Conservation (phyloP, 1,140 invertebrate species). For the Zaprionus inermis region DNA sequence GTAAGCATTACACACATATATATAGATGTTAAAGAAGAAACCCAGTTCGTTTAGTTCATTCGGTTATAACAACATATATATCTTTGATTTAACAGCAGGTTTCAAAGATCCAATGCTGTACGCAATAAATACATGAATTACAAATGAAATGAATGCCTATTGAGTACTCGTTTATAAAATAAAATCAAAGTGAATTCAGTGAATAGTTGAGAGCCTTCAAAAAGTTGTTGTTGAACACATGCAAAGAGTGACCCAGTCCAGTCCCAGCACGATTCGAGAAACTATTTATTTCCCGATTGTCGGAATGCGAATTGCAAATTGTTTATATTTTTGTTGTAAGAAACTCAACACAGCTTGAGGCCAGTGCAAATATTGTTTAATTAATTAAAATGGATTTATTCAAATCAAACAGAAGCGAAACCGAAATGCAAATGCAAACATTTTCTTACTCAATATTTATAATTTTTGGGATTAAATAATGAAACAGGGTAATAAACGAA, state of each 20-base stretch:
- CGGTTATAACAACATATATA: neutral
- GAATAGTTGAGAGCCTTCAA: constrained; percentile 46
- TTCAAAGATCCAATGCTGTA: constrained; percentile 10
- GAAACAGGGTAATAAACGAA: constrained; percentile 66
- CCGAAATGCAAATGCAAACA: constrained; percentile 41
- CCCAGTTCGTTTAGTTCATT: neutral
- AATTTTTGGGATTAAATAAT: constrained; percentile 49
- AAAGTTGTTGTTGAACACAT: constrained; percentile 52
- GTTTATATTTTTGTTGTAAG: constrained; percentile 1
- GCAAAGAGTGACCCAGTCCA: constrained; percentile 40
- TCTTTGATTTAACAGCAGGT: constrained; percentile 4
- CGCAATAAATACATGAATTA: constrained; percentile 17
- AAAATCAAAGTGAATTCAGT: constrained; percentile 14
- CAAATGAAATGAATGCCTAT: neutral
- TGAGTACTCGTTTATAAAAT: constrained; percentile 22
- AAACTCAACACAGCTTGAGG: neutral
- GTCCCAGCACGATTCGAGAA: constrained; percentile 22
- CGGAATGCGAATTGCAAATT: constrained; percentile 17
- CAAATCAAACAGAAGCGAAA: constrained; percentile 10
- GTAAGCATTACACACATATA: constrained; percentile 9
- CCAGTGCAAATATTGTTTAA: constrained; percentile 49
- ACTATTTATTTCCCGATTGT: constrained; percentile 32
- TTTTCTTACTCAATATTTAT: constrained; percentile 37
- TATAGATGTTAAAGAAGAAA: constrained; percentile 4
- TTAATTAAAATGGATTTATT: constrained; percentile 37